A percentile compares a stretch with the other conserved stretches of the same genome.
Conservation (phyloP, 1,140 invertebrate genomes). For the Potamilus streckersoni region DNA sequence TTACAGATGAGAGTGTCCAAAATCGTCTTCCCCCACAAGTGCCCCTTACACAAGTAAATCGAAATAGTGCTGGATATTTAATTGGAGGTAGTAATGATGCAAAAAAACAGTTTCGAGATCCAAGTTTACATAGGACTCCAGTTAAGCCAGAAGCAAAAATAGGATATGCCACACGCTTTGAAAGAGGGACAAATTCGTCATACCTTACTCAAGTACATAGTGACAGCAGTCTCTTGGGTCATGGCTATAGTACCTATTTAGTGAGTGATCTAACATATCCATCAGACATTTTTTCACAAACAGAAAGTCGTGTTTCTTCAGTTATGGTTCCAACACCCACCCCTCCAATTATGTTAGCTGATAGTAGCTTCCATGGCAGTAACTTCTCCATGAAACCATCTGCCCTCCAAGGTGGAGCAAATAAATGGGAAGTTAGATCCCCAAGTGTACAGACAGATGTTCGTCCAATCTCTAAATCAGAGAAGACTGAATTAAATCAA, state of each 20-base stretch:
- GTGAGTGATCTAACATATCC: slow-evolving; percentile 28
- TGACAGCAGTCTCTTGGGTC: slow-evolving; percentile 2
- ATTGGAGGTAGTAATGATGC: neutral
- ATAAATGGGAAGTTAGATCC: slow-evolving; percentile 4
- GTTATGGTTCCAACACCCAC: slow-evolving; percentile 31
- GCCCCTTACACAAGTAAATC: slow-evolving; percentile 29
- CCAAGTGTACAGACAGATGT: slow-evolving; percentile 6
- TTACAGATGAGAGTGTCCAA: neutral
- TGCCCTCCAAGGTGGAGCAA: neutral
- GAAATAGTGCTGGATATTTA: neutral
- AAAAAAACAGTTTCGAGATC: slow-evolving; percentile 55
- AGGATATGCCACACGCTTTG: slow-evolving; percentile 62
- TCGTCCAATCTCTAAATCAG: slow-evolving; percentile 39
- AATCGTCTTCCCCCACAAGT: slow-evolving; percentile 38
- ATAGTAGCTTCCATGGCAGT: slow-evolving; percentile 11
- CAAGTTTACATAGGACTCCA: slow-evolving; percentile 59
- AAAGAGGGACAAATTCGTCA: slow-evolving; percentile 34
- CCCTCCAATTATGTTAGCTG: slow-evolving; percentile 26
- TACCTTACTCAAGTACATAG: slow-evolving; percentile 6
- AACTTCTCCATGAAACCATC: slow-evolving; percentile 3
- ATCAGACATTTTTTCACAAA: slow-evolving; percentile 18
- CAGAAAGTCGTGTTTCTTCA: slow-evolving; percentile 20
- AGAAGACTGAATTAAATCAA: slow-evolving; percentile 39
- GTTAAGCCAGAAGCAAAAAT: slow-evolving; percentile 57
- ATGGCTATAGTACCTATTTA: slow-evolving; percentile 11